These are phyloP conservation scores for Iselma pallidipennis DNA, from an alignment of 2,888 invertebrate species.

Conservation along the genomic window DNA sequence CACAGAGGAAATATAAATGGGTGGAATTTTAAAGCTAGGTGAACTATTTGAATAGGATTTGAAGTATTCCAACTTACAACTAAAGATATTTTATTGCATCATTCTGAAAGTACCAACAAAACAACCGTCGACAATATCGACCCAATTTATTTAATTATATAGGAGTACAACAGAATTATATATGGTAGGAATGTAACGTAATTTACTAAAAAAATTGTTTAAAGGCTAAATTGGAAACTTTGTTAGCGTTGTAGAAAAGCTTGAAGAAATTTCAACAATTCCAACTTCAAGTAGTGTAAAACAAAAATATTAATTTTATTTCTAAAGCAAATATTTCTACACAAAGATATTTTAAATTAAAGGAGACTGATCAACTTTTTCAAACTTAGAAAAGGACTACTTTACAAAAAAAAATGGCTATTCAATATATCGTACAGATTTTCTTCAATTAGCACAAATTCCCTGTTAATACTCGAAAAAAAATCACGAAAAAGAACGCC, in stretches of 20 bases:
- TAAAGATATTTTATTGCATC: background rate
- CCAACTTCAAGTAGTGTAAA: background rate
- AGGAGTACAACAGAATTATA: background rate
- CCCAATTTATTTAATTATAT: conserved; percentile 4
- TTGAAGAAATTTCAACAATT: background rate
- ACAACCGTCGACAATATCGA: background rate
- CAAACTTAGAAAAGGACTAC: no score
- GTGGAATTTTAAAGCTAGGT: conserved; percentile 13
- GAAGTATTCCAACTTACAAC: conserved; percentile 4
- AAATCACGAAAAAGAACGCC: no score
- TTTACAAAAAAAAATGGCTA: no score
- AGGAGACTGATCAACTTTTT: no score
- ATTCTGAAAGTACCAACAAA: background rate
- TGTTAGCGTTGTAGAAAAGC: no score
- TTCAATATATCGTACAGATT: no score
- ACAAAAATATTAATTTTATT: no score
- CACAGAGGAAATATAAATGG: conserved; percentile 8
- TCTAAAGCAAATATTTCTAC: no score
- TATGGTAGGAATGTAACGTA: background rate
- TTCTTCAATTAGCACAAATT: no score
- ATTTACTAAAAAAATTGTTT: background rate
- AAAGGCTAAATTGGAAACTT: no score
- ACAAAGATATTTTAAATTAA: no score
- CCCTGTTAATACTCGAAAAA: no score
- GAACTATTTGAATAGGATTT: conserved; percentile 16